phyloP scores from a whole-genome alignment of 2,888 invertebrate genomes.

The Phyllotreta cruciferae region DNA sequence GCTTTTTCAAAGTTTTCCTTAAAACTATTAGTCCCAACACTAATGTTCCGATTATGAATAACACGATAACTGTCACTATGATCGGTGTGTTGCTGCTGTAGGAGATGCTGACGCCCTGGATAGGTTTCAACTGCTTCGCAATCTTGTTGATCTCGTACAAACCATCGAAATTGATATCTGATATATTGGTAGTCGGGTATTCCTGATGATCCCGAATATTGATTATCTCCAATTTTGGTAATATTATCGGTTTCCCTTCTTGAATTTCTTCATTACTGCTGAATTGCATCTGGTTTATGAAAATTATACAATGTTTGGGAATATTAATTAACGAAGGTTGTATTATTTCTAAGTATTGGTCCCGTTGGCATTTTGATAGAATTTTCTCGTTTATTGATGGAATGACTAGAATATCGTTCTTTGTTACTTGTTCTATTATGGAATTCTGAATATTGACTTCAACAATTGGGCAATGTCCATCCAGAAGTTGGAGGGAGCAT shows the following conservation, averaged over 20 bases:
- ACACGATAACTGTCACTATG: too few relatives aligned
- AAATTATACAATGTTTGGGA: neutral
- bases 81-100: too few relatives aligned
- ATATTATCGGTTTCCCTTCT: neutral
- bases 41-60: too few relatives aligned
- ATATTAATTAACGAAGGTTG: neutral
- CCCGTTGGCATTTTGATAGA: neutral
- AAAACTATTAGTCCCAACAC: too few relatives aligned
- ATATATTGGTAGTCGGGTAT: neutral
- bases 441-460: neutral
- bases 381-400: neutral
- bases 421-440: slow-evolving; percentile 2
- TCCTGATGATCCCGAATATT: neutral
- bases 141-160: slow-evolving; percentile 3
- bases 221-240: neutral
- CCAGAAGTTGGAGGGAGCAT: neutral
- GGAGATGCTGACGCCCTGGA: neutral
- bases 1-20: too few relatives aligned
- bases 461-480: neutral
- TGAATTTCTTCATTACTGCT: too few relatives aligned
- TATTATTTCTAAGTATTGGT: neutral
- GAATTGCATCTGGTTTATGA: too few relatives aligned
- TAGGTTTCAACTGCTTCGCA: slow-evolving; percentile 1
- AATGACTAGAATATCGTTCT: neutral
- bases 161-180: neutral